phyloP scores from a whole-genome alignment of 2,797 vertebrate species.

The Enteromius afrohamiltoni region DNA sequence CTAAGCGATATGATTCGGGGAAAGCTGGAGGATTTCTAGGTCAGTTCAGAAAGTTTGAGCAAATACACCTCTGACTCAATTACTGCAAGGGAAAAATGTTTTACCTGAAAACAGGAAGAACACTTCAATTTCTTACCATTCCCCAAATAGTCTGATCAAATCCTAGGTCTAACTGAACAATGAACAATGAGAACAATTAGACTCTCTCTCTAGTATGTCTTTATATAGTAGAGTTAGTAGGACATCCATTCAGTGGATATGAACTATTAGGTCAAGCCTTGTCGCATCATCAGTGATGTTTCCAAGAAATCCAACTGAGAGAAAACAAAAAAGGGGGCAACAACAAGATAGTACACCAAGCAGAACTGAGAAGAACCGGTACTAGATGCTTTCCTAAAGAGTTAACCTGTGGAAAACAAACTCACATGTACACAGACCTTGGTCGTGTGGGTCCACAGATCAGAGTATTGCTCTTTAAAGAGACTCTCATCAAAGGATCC shows the following conservation, averaged over 20 bases:
- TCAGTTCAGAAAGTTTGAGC: slow-evolving; percentile 27
- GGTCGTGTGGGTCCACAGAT: slow-evolving; percentile 45
- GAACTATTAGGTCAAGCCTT: background rate
- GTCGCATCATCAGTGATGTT: background rate
- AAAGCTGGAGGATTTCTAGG: background rate
- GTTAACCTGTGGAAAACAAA: slow-evolving; percentile 28
- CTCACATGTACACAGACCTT: slow-evolving; percentile 48
- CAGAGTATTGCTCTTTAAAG: slow-evolving; percentile 51
- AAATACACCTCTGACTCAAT: background rate
- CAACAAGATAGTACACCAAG: background rate
- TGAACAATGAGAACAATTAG: background rate
- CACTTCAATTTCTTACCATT: background rate
- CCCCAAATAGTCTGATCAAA: background rate
- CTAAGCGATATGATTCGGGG: background rate
- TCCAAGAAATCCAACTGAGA: background rate
- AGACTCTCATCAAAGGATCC: slow-evolving; percentile 40
- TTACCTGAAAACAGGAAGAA: background rate
- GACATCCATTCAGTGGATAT: background rate
- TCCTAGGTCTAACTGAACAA: background rate
- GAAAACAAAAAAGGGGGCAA: background rate
- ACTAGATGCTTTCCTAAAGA: slow-evolving; percentile 17
- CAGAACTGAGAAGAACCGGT: background rate
- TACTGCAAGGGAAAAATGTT: background rate
- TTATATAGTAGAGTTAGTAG: background rate
- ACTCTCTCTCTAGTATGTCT: background rate